Conservation (phyloP, 2,113 vertebrate species). For the Castor canadensis region DNA sequence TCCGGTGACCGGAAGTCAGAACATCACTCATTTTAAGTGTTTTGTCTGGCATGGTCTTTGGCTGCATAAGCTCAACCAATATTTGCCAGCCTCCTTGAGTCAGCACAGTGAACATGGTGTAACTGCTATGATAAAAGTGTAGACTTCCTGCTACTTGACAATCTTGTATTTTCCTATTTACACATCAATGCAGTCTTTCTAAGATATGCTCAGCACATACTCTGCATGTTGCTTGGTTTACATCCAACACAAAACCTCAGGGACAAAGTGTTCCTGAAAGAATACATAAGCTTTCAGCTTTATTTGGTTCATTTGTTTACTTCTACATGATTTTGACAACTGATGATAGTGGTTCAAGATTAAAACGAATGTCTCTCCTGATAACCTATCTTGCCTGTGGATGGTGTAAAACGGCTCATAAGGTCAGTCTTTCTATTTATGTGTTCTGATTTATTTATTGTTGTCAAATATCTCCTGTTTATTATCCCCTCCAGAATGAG, state of each 20-base stretch:
- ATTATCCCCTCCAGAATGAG: conserved; percentile 23
- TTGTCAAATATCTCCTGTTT: conserved; percentile 30
- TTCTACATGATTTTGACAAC: not conserved
- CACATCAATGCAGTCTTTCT: not conserved
- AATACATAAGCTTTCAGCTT: conserved; percentile 32
- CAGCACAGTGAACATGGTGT: not conserved
- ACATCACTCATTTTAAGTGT: not conserved
- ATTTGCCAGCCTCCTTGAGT: not conserved
- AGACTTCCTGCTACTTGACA: not conserved
- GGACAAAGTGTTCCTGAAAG: not conserved
- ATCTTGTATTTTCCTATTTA: not conserved
- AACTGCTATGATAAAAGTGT: not conserved
- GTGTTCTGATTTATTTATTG: conserved; percentile 45
- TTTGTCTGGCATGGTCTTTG: not conserved
- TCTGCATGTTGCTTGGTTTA: conserved; percentile 36
- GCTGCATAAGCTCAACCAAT: not conserved
- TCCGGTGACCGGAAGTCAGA: not conserved
- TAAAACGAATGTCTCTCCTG: not conserved
- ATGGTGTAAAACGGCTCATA: not conserved
- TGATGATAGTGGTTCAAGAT: not conserved
- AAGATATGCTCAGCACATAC: not conserved
- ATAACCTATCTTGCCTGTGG: not conserved
- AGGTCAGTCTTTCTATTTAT: conserved; percentile 3
- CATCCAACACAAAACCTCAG: conserved; percentile 23
- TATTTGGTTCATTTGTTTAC: conserved; percentile 1